Percentiles rank a stretch among this genome's conserved stretches.
Conservation (phyloP, 2,888 invertebrate species). For the Boloria euphrosyne region DNA sequence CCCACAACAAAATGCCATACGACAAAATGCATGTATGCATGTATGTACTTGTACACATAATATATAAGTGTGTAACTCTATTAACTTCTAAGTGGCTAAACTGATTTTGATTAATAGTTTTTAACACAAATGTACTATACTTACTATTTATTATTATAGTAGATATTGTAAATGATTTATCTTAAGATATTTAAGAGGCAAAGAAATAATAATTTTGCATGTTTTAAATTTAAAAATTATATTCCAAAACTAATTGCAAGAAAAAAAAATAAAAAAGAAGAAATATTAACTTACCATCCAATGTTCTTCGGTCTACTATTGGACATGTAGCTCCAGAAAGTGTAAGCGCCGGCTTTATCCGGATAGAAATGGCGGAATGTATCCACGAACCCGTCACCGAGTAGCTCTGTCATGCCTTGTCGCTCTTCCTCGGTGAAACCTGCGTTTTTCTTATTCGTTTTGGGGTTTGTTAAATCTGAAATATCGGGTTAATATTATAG, state of each 20-base stretch:
- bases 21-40: too few relatives aligned
- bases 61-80: too few relatives aligned
- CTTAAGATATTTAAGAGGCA: background rate
- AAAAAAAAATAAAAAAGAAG: too few relatives aligned
- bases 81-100: too few relatives aligned
- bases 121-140: background rate
- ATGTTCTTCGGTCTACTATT: slow-evolving; percentile 94
- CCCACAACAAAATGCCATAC: too few relatives aligned
- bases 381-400: slow-evolving; percentile 92
- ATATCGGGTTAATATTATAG: background rate
- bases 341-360: slow-evolving; percentile 90
- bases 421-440: slow-evolving; percentile 98
- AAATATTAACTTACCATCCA: slow-evolving; percentile 88
- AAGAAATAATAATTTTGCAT: too few relatives aligned
- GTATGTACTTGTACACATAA: too few relatives aligned
- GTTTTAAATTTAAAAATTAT: too few relatives aligned
- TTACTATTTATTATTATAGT: background rate
- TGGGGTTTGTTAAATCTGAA: slow-evolving; percentile 95
- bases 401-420: slow-evolving; percentile 92
- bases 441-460: slow-evolving; percentile 94
- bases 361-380: slow-evolving; percentile 94
- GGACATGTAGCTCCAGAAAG: slow-evolving; percentile 97
- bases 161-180: too few relatives aligned
- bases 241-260: too few relatives aligned
- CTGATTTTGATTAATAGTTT: background rate